Percentiles rank a stretch among this genome's conserved stretches.
Conservation (phyloP, 2,113 vertebrate species). For the Apteryx owenii region DNA sequence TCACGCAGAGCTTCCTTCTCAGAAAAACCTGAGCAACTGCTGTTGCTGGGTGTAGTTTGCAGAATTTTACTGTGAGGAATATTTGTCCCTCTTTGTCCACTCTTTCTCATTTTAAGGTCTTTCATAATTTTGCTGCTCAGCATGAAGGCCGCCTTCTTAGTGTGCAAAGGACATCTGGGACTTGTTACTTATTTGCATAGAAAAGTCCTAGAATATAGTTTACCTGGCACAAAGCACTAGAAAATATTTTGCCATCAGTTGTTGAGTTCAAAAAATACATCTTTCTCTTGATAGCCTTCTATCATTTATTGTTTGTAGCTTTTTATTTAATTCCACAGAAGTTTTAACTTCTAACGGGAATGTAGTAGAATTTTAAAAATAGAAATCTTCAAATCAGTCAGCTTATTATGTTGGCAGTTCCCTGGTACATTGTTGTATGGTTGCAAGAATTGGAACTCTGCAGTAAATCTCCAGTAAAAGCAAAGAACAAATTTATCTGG, state of each 20-base stretch:
- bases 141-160: background rate
- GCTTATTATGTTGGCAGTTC: background rate
- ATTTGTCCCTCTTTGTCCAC: background rate
- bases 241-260: background rate
- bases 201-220: background rate
- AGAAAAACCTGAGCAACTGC: background rate
- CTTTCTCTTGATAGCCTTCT: background rate
- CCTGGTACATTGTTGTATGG: background rate
- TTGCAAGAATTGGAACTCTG: slow-evolving; percentile 2
- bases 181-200: background rate
- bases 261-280: background rate
- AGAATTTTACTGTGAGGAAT: background rate
- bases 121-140: background rate
- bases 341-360: slow-evolving; percentile 3
- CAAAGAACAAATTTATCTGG: background rate
- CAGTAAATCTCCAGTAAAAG: slow-evolving; percentile 32
- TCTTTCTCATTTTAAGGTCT: background rate
- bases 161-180: background rate
- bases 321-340: background rate
- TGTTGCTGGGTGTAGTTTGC: background rate
- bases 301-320: background rate
- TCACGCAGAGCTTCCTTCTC: background rate
- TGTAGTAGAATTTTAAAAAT: background rate
- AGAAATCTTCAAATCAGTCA: slow-evolving; percentile 17
- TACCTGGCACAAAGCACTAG: background rate